Base-by-base conservation (phyloP, 2,113 vertebrate genomes). In the Cryptoleucopteryx plumbea region DNA sequence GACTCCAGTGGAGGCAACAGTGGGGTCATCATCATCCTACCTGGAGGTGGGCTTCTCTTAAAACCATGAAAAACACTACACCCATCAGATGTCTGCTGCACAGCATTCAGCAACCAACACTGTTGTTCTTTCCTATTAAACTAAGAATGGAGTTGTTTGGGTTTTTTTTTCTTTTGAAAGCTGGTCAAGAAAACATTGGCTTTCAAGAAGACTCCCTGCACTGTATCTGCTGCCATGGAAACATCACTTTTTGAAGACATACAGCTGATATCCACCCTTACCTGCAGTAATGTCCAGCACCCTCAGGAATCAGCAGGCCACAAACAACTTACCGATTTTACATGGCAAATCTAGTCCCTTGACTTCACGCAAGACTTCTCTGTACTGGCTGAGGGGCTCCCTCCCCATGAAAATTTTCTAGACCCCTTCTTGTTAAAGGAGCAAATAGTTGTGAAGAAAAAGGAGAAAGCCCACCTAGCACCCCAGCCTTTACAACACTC, bases 191-290 rank as follows among this genome's bases (percentile, higher is more conserved):
- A 90, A 73, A 62, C 23, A 40, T 1, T 71, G 59, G 27, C 42
- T 92, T 91, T 94, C 88, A 82, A 19, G 40, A 86, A 45, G 61
- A 74, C 21, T 86, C 65, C 61, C 70, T 85, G 72, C 63, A 78
- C 38, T 68, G n/a, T 42, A 85, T 65, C 82, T 94, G 94, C 92
- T 97, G 82, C 88, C 93, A 96, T 72, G 87, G 95, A 93, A 97
- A 94, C 62, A 56, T 34, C 16, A 75, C 29, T 79, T 95, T 67
- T 68, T 61, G 48, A 88, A 88, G 45, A 74, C 48, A 61, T 43
- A 48, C 1, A 77, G 82, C 72, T 38, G 42, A 62, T 70, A 80
- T 3, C n/a, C 55, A 68, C 70, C 56, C 40, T 67, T 36, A 90
- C 50, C 88, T 90, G 81, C 61, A 63, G 29, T 38, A 52, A 65